Conservation (phyloP, 1,140 invertebrate species). For the Drosophila triauraria region DNA sequence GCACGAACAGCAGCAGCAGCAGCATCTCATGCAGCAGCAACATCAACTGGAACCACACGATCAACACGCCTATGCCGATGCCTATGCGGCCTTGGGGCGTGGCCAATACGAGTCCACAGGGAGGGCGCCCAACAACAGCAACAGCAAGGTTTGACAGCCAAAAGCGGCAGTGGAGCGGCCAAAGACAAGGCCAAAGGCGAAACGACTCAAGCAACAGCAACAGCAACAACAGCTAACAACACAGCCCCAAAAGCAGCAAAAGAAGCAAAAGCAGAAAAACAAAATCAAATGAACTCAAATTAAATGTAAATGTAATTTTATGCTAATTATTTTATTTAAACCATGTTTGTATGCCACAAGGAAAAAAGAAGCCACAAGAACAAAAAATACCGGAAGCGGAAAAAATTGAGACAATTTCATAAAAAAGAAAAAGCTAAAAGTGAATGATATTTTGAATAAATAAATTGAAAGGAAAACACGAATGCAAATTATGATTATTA, state of each 20-base stretch:
- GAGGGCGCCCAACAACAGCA: slow-evolving; percentile 82
- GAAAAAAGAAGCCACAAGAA: slow-evolving; percentile 34
- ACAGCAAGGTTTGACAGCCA: slow-evolving; percentile 86
- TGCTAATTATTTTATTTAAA: slow-evolving; percentile 85
- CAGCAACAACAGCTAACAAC: slow-evolving; percentile 36
- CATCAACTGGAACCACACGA: slow-evolving; percentile 69
- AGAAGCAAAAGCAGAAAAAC: slow-evolving; percentile 67
- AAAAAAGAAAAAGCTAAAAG: slow-evolving; percentile 44
- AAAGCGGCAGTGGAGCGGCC: slow-evolving; percentile 64
- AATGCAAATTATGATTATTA: slow-evolving; percentile 60
- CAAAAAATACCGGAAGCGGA: slow-evolving; percentile 10
- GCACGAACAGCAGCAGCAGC: slow-evolving; percentile 86
- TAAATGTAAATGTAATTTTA: slow-evolving; percentile 85
- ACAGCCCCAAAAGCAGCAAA: slow-evolving; percentile 64
- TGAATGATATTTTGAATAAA: slow-evolving; percentile 78
- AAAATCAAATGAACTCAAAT: slow-evolving; percentile 85
- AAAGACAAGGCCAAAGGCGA: slow-evolving; percentile 60
- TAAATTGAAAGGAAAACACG: slow-evolving; percentile 65
- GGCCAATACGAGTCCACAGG: slow-evolving; percentile 85
- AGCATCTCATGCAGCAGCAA: slow-evolving; percentile 84
- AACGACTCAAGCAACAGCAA: slow-evolving; percentile 56
- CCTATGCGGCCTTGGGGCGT: slow-evolving; percentile 88
- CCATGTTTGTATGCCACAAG: slow-evolving; percentile 43
- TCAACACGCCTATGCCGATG: slow-evolving; percentile 85
- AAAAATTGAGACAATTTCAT: slow-evolving; percentile 36